Conservation (phyloP, 2,888 invertebrate species). For the Cheilosia vulpina region DNA sequence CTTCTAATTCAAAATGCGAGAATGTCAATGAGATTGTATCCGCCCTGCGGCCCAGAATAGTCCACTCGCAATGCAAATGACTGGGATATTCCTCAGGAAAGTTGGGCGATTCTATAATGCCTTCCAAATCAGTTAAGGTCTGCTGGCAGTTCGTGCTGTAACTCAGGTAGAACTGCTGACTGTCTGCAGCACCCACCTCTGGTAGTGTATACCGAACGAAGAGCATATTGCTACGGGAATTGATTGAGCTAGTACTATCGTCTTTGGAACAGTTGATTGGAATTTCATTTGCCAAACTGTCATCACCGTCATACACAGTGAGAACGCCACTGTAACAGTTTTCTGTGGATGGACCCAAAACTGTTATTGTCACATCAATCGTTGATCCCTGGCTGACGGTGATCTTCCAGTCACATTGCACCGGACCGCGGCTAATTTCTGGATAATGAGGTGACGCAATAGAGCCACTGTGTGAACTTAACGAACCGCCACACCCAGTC, state of each 20-base stretch:
- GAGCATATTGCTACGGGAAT: constrained; percentile 78
- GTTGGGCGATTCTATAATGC: constrained; percentile 95
- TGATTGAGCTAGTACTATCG: constrained; percentile 56
- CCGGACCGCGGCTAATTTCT: constrained; percentile 87
- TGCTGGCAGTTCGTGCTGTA: constrained; percentile 79
- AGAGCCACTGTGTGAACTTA: constrained; percentile 89
- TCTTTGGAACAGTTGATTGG: constrained; percentile 76
- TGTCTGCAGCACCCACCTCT: constrained; percentile 50
- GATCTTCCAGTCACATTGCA: constrained; percentile 93
- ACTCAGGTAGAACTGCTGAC: constrained; percentile 78
- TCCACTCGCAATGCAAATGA: constrained; percentile 89
- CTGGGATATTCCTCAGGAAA: constrained; percentile 90
- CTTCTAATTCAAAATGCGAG: constrained; percentile 89
- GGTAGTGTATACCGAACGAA: constrained; percentile 78
- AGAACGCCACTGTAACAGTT: constrained; percentile 87
- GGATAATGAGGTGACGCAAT: constrained; percentile 95
- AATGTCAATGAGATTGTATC: constrained; percentile 93
- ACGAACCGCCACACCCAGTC: constrained; percentile 92
- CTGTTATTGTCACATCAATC: constrained; percentile 87
- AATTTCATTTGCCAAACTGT: constrained; percentile 73
- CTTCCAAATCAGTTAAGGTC: constrained; percentile 82
- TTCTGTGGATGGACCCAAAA: constrained; percentile 86
- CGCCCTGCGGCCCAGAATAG: constrained; percentile 88
- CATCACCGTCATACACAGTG: constrained; percentile 82
- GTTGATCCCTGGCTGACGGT: constrained; percentile 89